phyloP scores from a whole-genome alignment of 30 jellyfish, hydroid and myxozoan genomes.

The Sanderia malayensis region DNA sequence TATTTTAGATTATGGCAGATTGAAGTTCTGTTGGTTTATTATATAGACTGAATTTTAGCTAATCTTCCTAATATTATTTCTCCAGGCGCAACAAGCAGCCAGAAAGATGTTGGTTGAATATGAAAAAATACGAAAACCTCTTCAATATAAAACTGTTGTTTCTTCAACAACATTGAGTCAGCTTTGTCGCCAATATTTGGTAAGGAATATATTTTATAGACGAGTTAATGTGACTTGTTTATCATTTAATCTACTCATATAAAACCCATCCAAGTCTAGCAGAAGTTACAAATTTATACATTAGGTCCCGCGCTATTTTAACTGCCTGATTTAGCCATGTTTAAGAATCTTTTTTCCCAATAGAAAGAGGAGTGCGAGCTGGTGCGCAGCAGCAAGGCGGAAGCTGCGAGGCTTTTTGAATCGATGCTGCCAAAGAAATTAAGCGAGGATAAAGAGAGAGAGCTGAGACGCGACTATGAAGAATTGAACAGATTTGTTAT shows the following conservation, averaged over 20 bases:
- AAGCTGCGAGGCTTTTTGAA: constrained; percentile 6
- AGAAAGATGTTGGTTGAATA: not conserved
- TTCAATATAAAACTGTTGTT: not conserved
- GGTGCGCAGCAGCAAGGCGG: constrained; percentile 7
- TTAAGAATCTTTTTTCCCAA: not conserved
- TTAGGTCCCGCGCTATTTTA: no score
- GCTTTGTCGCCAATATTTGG: constrained; percentile 32
- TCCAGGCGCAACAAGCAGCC: constrained; percentile 25
- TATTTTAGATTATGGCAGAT: no score
- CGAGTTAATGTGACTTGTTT: no score
- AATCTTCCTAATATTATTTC: no score
- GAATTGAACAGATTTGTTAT: constrained; percentile 26
- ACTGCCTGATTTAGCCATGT: no score
- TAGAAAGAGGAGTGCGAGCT: constrained; percentile 40
- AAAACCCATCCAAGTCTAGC: no score
- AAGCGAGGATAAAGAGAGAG: constrained; percentile 13
- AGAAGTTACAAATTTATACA: no score
- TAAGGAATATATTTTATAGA: no score
- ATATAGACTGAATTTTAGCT: no score
- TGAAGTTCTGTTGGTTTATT: no score
- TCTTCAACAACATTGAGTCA: constrained; percentile 1
- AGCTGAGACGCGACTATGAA: constrained; percentile 16
- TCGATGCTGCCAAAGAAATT: constrained; percentile 19
- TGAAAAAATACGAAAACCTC: not conserved
- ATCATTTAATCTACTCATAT: no score